Percentiles rank a stretch among this genome's conserved stretches.
phyloP scores from a whole-genome alignment of 2,113 vertebrate species.

The Quiscalus mexicanus region DNA sequence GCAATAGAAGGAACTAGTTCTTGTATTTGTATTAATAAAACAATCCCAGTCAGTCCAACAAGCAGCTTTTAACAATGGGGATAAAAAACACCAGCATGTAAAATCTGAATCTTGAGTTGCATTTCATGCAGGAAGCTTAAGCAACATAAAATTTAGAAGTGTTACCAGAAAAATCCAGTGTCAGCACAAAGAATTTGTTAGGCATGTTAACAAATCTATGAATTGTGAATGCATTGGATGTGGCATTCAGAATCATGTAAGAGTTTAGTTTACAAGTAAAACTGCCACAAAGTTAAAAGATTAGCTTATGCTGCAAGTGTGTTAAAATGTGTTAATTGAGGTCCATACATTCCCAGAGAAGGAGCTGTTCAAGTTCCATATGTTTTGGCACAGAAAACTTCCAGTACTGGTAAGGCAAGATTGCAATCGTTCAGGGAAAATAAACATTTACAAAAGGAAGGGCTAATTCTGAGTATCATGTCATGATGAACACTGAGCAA shows the following conservation, averaged over 20 bases:
- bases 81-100: not conserved
- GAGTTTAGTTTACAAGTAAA: not conserved
- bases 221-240: not conserved
- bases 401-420: not conserved
- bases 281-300: not conserved
- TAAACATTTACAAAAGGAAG: constrained; percentile 19
- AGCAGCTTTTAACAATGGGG: not conserved
- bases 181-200: not conserved
- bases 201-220: not conserved
- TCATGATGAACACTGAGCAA: not conserved
- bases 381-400: not conserved
- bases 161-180: not conserved
- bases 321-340: not conserved
- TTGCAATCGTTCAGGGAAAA: not conserved
- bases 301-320: not conserved
- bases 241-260: not conserved
- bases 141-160: not conserved
- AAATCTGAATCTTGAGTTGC: not conserved
- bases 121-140: not conserved
- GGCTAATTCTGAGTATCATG: not conserved
- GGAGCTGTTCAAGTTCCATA: not conserved
- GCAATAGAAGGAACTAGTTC: not conserved
- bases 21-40: not conserved
- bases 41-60: not conserved
- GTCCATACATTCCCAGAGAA: not conserved